Conservation (phyloP, 2,113 vertebrate genomes). For the Antennarius striatus region DNA sequence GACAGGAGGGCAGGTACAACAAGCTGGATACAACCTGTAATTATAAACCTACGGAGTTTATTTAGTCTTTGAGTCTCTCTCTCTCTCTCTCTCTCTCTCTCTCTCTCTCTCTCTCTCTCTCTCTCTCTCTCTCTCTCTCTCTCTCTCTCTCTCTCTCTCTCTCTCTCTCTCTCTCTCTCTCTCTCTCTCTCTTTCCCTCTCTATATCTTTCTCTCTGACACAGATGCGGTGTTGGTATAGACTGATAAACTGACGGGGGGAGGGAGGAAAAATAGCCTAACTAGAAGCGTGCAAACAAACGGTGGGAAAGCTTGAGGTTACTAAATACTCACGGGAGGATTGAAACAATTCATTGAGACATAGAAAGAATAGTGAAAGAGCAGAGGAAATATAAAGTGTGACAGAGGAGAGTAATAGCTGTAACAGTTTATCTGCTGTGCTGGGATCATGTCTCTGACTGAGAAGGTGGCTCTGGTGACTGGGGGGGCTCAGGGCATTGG, state of each 20-base stretch:
- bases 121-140: constrained; percentile 2
- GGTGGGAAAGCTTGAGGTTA: constrained; percentile 21
- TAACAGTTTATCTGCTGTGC: background rate
- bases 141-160: constrained; percentile 7
- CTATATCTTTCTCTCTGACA: constrained; percentile 36
- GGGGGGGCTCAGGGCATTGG: constrained; percentile 98
- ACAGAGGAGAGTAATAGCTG: background rate
- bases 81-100: background rate
- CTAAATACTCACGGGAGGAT: background rate
- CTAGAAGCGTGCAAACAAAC: constrained; percentile 29
- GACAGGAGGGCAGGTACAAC: constrained; percentile 46
- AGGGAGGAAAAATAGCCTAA: constrained; percentile 18
- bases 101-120: background rate
- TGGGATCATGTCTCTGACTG: constrained; percentile 85
- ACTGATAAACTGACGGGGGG: constrained; percentile 41
- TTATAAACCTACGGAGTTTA: constrained; percentile 52
- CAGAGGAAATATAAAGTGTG: background rate
- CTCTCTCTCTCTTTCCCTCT: constrained; percentile 11
- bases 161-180: constrained; percentile 1
- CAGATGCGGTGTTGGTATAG: constrained; percentile 54
- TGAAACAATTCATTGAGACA: background rate
- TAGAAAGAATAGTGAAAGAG: background rate
- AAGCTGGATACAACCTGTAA: constrained; percentile 50
- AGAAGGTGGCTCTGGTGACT: constrained; percentile 94
- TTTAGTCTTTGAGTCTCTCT: constrained; percentile 19